Percentiles rank a stretch among this genome's conserved stretches.
These are phyloP conservation scores for Corella eumyota DNA, from an alignment of 23 tunicate genomes.

Conservation along the genomic window DNA sequence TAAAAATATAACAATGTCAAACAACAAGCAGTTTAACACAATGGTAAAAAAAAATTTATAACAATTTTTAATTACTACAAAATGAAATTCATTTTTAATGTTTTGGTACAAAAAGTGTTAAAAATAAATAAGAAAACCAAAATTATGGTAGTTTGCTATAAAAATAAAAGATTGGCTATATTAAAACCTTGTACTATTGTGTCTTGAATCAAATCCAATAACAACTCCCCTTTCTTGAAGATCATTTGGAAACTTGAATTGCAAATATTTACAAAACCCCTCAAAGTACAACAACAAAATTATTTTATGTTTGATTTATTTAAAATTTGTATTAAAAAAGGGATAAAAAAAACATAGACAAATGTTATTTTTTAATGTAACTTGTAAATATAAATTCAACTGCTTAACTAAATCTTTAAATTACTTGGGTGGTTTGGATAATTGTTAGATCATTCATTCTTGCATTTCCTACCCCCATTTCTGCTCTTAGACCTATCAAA, in stretches of 20 bases:
- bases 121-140: not conserved
- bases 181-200: slow-evolving; percentile 71
- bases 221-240: slow-evolving; percentile 57
- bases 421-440: slow-evolving; percentile 94
- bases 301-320: no score
- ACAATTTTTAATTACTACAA: no score
- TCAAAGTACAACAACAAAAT: slow-evolving; percentile 1
- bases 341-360: no score
- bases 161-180: not conserved
- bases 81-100: no score
- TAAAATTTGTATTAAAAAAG: no score
- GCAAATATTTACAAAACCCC: slow-evolving; percentile 74
- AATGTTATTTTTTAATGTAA: no score
- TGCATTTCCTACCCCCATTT: slow-evolving; percentile 93
- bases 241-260: slow-evolving; percentile 29
- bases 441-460: slow-evolving; percentile 93
- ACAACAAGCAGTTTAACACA: no score
- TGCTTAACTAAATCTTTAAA: no score
- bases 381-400: not conserved
- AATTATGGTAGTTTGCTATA: not conserved
- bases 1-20: not conserved
- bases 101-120: no score
- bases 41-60: not conserved
- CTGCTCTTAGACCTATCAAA: slow-evolving; percentile 73
- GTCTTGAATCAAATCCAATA: slow-evolving; percentile 94